Evolutionary conservation across 2,113 vertebrate genomes (phyloP).

Genomic region (Canis aureus): DNA sequence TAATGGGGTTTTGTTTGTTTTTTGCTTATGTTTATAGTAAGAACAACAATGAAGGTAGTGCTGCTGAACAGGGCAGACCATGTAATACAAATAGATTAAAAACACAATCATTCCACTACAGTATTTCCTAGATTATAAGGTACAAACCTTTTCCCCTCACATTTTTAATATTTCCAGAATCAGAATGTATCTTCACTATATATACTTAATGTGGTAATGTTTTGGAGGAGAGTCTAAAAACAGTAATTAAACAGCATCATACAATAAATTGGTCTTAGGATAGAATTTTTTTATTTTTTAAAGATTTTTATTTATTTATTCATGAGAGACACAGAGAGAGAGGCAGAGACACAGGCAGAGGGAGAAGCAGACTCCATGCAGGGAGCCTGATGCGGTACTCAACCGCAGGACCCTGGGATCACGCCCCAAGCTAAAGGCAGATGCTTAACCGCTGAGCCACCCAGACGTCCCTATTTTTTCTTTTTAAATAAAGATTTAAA

Average conservation of each 20-base stretch:
- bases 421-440: no score
- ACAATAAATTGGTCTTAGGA: background rate
- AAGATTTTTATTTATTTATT: background rate
- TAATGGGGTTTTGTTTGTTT: background rate
- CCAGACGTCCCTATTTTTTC: no score
- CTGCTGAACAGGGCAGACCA: background rate
- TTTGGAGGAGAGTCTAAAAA: background rate
- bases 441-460: no score
- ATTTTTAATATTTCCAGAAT: slow-evolving; percentile 51
- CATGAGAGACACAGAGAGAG: background rate
- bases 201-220: background rate
- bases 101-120: background rate
- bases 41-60: background rate
- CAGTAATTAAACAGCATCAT: background rate
- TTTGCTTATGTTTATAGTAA: background rate
- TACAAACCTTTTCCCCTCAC: background rate
- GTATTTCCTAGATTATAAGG: background rate
- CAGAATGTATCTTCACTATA: background rate
- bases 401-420: no score
- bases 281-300: background rate
- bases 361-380: no score
- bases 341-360: no score
- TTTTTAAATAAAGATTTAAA: no score
- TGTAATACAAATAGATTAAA: background rate
- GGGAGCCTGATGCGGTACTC: no score